A percentile compares a stretch with the other conserved stretches of the same genome.
phyloP scores from a whole-genome alignment of 2,888 invertebrate species.

The Phortica magna region DNA sequence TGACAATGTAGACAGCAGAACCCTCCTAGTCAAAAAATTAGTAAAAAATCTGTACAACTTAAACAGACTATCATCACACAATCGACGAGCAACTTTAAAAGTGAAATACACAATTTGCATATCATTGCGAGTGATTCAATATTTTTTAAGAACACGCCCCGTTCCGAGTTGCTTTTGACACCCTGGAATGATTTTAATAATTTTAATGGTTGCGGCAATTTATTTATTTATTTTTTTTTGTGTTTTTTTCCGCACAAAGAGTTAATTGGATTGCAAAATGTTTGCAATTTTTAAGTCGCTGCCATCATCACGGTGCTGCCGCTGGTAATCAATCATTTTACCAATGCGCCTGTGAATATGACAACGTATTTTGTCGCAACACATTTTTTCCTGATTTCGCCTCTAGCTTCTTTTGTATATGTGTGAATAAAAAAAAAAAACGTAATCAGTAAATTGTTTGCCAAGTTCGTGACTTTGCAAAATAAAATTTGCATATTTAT shows the following conservation, averaged over 20 bases:
- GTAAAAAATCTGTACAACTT: not conserved
- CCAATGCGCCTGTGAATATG: conserved; percentile 72
- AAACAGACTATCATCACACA: conserved; percentile 15
- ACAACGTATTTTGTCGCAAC: conserved; percentile 49
- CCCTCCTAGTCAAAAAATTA: not conserved
- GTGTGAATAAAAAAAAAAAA: conserved; percentile 10
- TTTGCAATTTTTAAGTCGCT: conserved; percentile 57
- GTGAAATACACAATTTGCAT: conserved; percentile 62
- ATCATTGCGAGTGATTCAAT: conserved; percentile 62
- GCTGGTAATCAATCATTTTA: conserved; percentile 75
- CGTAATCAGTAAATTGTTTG: conserved; percentile 72
- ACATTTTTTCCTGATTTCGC: conserved; percentile 46
- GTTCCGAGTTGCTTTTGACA: conserved; percentile 43
- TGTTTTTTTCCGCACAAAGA: conserved; percentile 62
- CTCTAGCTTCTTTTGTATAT: not conserved
- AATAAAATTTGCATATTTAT: conserved; percentile 69
- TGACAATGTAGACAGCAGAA: conserved; percentile 3
- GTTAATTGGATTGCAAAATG: conserved; percentile 73
- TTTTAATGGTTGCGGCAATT: conserved; percentile 75
- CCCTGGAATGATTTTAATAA: conserved; percentile 72
- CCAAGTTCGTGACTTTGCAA: conserved; percentile 71
- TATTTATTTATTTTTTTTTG: conserved; percentile 58
- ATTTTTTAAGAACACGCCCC: conserved; percentile 66
- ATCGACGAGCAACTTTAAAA: conserved; percentile 30
- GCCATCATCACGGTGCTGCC: conserved; percentile 52